These are phyloP conservation scores for Penaeus japonicus DNA, from an alignment of 1,140 invertebrate genomes.

Conservation along the genomic window DNA sequence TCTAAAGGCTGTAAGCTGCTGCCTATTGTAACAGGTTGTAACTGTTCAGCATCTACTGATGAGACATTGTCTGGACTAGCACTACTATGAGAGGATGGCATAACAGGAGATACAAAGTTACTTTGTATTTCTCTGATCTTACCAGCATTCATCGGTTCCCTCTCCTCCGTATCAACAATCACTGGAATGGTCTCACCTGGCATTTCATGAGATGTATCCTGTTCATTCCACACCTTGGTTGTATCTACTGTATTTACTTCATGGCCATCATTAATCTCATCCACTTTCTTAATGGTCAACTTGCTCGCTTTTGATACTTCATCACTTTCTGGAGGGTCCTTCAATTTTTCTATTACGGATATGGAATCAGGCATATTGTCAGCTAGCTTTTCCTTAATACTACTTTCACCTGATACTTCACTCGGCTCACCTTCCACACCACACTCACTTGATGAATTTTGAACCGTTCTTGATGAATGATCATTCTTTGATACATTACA, in stretches of 20 bases:
- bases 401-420: too few species aligned
- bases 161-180: too few species aligned
- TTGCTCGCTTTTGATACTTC: neutral
- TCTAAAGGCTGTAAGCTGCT: slow-evolving; percentile 42
- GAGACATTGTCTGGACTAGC: neutral
- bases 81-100: too few species aligned
- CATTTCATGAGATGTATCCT: neutral
- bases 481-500: too few species aligned
- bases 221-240: neutral
- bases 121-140: neutral
- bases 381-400: too few species aligned
- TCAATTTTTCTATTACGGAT: neutral
- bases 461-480: too few species aligned
- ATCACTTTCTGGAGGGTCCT: neutral
- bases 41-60: slow-evolving; percentile 26
- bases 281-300: neutral
- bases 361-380: neutral
- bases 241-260: neutral
- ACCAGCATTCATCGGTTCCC: too few species aligned
- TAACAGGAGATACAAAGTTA: too few species aligned
- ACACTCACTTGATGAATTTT: too few species aligned
- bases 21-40: slow-evolving; percentile 45
- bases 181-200: neutral
- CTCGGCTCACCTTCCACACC: too few species aligned
- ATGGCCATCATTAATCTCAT: neutral